Conservation (phyloP, 2,113 vertebrate genomes). For the Willisornis vidua region DNA sequence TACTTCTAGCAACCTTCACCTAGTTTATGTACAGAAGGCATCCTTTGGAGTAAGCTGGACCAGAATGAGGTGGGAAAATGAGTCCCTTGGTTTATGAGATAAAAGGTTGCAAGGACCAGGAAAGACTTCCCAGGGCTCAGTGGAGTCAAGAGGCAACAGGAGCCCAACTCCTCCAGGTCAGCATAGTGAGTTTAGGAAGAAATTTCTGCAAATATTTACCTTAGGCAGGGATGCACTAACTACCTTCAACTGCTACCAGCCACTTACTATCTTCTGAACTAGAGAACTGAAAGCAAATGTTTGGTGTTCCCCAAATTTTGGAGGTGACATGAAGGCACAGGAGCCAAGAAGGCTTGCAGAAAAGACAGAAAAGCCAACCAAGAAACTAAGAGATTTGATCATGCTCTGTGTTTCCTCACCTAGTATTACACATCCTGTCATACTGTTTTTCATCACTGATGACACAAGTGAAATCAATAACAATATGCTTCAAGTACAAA, state of each 20-base stretch:
- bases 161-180: rapidly evolving
- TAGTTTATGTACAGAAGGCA: neutral
- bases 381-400: neutral
- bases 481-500: neutral
- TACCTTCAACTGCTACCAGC: neutral
- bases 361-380: neutral
- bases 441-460: neutral
- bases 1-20: neutral
- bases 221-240: neutral
- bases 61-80: neutral
- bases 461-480: neutral
- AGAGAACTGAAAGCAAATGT: neutral
- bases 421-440: neutral
- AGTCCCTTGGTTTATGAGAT: neutral
- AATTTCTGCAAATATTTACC: neutral
- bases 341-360: neutral
- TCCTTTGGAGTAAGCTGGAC: neutral
- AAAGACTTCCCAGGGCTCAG: neutral
- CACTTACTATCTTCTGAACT: neutral
- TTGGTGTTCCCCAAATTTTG: neutral
- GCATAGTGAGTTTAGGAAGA: neutral
- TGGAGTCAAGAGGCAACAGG: neutral
- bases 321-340: neutral
- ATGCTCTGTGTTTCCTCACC: neutral
- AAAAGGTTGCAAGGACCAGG: neutral